These are phyloP conservation scores for Calliopum simillimum DNA, from an alignment of 2,888 invertebrate genomes.

Conservation along the genomic window DNA sequence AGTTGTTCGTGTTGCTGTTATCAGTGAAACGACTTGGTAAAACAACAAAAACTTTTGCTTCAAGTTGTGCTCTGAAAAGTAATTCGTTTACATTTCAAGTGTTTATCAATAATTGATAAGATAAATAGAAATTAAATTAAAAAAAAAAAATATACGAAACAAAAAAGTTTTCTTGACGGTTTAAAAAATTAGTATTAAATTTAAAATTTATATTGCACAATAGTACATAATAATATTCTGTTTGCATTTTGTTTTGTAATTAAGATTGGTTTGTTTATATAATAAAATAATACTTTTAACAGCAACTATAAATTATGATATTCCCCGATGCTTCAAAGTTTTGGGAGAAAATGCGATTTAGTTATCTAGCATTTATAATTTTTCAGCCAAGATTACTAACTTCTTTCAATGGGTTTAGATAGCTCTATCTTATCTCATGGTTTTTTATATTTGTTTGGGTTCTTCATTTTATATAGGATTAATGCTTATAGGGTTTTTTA, in stretches of 20 bases:
- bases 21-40: slow-evolving; percentile 1
- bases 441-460: too few species aligned
- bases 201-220: neutral
- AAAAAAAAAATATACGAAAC: neutral
- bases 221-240: neutral
- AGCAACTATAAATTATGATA: neutral
- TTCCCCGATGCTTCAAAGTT: neutral
- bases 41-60: slow-evolving; percentile 16
- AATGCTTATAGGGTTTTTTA: too few species aligned
- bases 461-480: too few species aligned
- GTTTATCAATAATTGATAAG: slow-evolving; percentile 26
- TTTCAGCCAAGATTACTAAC: too few species aligned
- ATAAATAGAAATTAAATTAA: neutral
- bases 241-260: neutral
- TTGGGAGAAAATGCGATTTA: too few species aligned
- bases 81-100: neutral
- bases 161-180: neutral
- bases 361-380: too few species aligned
- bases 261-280: neutral
- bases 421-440: too few species aligned
- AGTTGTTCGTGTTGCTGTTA: neutral
- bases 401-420: too few species aligned
- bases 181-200: neutral
- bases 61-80: neutral
- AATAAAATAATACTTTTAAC: neutral